Conservation (phyloP, 2,797 vertebrate genomes). For the Ataeniobius toweri region DNA sequence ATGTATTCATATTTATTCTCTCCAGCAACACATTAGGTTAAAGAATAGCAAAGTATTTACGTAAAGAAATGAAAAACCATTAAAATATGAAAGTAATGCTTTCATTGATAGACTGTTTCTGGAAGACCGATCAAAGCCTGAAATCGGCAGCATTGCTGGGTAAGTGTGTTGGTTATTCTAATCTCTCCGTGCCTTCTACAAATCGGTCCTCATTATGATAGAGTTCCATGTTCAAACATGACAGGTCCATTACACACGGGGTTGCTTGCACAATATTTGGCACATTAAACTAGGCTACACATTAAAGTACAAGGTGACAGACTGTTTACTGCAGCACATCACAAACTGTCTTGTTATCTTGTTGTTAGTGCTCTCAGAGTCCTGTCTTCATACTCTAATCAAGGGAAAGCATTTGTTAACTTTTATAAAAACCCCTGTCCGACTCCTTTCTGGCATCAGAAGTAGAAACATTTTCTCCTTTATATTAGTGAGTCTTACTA, state of each 20-base stretch:
- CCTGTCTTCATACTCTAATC: neutral
- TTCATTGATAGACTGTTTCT: constrained; percentile 11
- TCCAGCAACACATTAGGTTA: constrained; percentile 16
- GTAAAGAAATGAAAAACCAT: constrained; percentile 10
- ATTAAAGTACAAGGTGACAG: constrained; percentile 3
- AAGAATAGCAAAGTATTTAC: constrained; percentile 1
- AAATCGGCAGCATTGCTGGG: constrained; percentile 17
- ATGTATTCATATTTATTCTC: constrained; percentile 8
- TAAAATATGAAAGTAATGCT: neutral
- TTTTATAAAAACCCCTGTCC: neutral
- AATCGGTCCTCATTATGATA: constrained; percentile 12
- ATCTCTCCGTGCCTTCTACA: constrained; percentile 20
- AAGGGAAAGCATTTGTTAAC: neutral
- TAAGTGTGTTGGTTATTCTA: constrained; percentile 22
- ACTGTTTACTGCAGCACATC: constrained; percentile 21
- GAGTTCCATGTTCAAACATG: constrained; percentile 25
- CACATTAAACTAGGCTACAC: neutral
- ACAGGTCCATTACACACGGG: neutral
- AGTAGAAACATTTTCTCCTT: neutral
- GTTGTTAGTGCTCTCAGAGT: constrained; percentile 5
- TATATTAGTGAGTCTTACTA: constrained; percentile 10
- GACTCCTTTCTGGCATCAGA: neutral
- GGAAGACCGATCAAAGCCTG: constrained; percentile 24
- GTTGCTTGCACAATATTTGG: constrained; percentile 19
- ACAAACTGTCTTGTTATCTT: constrained; percentile 9